phyloP scores from a whole-genome alignment of 53 echinoderm and acorn worm genomes.

The Luidia sarsii region DNA sequence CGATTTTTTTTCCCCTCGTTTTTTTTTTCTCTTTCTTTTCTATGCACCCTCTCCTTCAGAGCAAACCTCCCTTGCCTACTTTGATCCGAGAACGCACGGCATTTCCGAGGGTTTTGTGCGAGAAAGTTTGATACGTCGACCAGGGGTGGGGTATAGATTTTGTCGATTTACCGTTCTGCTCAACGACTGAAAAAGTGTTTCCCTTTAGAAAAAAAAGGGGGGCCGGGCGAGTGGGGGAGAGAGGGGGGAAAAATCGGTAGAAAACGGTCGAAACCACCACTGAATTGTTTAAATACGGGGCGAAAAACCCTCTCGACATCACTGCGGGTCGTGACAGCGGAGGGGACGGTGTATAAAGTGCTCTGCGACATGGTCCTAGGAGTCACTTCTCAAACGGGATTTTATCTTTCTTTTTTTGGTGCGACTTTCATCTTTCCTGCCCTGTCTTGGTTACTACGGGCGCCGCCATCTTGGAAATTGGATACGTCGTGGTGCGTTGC shows the following conservation, averaged over 20 bases:
- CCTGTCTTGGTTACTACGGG: background rate
- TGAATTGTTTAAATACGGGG: conserved; percentile 48
- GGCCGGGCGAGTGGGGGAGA: conserved; percentile 31
- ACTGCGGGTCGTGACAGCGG: conserved; percentile 23
- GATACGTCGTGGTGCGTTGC: no score
- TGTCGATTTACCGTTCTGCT: conserved; percentile 39
- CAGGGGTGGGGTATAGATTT: conserved; percentile 32
- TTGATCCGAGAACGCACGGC: conserved; percentile 31
- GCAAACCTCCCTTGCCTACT: no score
- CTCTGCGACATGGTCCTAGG: no score
- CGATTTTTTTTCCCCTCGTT: conserved; percentile 34
- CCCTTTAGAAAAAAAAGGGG: background rate
- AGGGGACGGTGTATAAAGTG: no score
- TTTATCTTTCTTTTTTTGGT: no score
- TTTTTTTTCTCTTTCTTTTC: no score
- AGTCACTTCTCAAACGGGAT: no score
- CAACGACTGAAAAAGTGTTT: conserved; percentile 41
- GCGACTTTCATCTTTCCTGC: no score
- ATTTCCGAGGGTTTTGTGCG: conserved; percentile 46
- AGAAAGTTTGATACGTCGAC: conserved; percentile 48
- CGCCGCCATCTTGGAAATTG: conserved; percentile 45
- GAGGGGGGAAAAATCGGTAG: conserved; percentile 42
- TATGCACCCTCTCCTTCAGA: no score
- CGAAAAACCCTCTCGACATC: conserved; percentile 7
- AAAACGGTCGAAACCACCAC: conserved; percentile 50